phyloP scores from a whole-genome alignment of 2,113 vertebrate genomes.

The Micromys minutus region DNA sequence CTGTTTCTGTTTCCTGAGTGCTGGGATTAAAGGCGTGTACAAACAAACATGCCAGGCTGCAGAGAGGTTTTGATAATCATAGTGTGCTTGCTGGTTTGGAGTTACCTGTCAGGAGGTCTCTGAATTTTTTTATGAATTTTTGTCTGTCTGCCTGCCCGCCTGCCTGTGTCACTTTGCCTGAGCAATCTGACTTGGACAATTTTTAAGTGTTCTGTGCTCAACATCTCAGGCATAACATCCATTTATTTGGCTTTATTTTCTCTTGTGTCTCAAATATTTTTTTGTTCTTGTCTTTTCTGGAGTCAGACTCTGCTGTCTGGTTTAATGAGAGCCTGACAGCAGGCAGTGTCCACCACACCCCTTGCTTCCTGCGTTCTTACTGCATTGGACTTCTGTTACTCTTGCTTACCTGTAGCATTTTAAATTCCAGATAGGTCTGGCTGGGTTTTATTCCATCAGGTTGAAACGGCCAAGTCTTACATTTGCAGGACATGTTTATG shows the following conservation, averaged over 20 bases:
- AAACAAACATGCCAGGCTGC: too few species aligned
- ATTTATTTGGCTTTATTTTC: background rate
- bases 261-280: background rate
- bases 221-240: background rate
- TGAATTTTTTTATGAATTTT: too few species aligned
- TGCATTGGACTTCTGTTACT: background rate
- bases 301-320: background rate
- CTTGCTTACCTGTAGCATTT: background rate
- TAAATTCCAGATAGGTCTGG: background rate
- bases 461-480: background rate
- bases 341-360: too few species aligned
- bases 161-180: too few species aligned
- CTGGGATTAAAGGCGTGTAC: background rate
- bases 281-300: background rate
- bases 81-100: background rate
- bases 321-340: background rate
- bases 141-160: too few species aligned
- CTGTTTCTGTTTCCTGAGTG: too few species aligned
- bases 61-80: background rate
- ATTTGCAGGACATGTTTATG: background rate
- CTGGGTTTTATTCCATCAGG: background rate
- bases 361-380: background rate
- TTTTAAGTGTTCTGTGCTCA: background rate
- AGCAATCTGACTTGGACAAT: background rate
- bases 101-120: background rate